Evolutionary conservation across 2,888 invertebrate species (phyloP).

Genomic region (Cepaea hortensis): DNA sequence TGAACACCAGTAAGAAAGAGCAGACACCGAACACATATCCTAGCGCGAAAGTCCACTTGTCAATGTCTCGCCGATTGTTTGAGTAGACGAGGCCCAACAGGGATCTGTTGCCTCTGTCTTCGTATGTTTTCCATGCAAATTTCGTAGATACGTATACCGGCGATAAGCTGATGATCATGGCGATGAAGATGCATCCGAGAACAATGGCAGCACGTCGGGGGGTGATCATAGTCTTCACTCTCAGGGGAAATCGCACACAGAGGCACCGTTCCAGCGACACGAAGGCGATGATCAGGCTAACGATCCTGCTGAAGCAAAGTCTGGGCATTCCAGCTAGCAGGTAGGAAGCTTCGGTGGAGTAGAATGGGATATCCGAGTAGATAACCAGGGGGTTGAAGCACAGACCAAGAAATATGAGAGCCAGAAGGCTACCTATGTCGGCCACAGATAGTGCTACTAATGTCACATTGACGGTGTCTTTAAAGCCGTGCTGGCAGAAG

Average conservation of each 20-base stretch:
- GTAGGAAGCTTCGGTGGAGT: not conserved
- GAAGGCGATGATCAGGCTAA: constrained; percentile 1
- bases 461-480: constrained; percentile 3
- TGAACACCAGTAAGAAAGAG: not conserved
- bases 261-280: constrained; percentile 1
- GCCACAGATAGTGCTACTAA: constrained; percentile 1
- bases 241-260: not conserved
- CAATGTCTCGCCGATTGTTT: constrained; percentile 4
- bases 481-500: not conserved
- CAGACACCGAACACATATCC: not conserved
- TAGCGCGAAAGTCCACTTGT: not conserved
- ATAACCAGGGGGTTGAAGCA: not conserved
- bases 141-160: not conserved
- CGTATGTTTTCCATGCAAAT: not conserved
- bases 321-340: constrained; percentile 3
- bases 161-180: not conserved
- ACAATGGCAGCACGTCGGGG: not conserved
- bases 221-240: not conserved
- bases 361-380: not conserved
- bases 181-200: not conserved
- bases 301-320: not conserved
- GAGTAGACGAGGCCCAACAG: not conserved
- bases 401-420: not conserved
- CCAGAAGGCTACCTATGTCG: not conserved
- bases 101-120: not conserved